phyloP scores from a whole-genome alignment of 2,113 vertebrate species.

The Rhynchomys soricoides region DNA sequence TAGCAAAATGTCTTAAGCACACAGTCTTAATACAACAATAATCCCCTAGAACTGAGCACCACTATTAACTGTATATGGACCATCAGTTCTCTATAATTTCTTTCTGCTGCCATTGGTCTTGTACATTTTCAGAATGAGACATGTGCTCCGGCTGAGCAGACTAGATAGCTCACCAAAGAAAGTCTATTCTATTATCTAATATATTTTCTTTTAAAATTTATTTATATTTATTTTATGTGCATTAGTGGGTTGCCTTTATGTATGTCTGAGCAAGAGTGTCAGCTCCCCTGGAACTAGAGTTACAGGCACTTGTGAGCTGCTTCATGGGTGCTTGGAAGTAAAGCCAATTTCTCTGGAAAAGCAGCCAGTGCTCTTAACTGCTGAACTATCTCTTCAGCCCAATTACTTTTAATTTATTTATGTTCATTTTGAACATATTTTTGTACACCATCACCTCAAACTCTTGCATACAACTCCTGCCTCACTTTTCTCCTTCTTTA shows the following conservation, averaged over 20 bases:
- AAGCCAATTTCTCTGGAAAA: neutral
- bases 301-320: neutral
- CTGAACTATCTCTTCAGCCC: neutral
- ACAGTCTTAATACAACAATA: neutral
- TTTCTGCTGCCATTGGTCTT: neutral
- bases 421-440: neutral
- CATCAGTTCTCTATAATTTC: neutral
- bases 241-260: neutral
- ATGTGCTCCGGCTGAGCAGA: neutral
- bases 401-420: neutral
- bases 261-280: neutral
- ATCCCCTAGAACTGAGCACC: neutral
- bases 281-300: neutral
- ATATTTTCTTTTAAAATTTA: neutral
- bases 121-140: neutral
- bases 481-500: neutral
- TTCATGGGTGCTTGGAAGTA: neutral
- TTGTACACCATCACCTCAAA: neutral
- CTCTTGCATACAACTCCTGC: neutral
- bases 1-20: neutral
- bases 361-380: neutral
- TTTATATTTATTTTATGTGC: neutral
- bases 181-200: neutral
- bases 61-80: neutral
- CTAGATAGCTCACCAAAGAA: neutral